Evolutionary conservation across 2,797 vertebrate genomes (phyloP).

Genomic region (Tamandua tetradactyla): DNA sequence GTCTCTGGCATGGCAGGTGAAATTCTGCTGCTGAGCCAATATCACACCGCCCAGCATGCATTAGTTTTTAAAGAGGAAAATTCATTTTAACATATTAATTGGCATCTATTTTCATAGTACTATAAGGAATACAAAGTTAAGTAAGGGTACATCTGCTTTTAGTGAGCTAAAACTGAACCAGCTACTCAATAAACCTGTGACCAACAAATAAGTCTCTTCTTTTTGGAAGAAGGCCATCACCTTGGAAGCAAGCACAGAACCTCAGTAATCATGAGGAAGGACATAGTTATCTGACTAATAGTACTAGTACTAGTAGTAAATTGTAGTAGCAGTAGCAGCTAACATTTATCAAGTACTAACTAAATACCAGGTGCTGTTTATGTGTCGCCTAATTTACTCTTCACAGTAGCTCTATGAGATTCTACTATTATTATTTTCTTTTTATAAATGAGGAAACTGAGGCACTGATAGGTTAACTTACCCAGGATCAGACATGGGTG

Average conservation of each 20-base stretch:
- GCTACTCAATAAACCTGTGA: neutral
- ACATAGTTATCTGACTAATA: neutral
- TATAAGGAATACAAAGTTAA: neutral
- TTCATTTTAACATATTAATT: slow-evolving; percentile 38
- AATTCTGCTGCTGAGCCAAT: too few relatives aligned
- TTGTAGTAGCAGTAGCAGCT: neutral
- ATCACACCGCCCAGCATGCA: too few relatives aligned
- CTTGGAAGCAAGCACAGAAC: neutral
- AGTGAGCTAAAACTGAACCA: neutral
- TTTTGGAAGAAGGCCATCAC: neutral
- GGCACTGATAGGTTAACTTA: slow-evolving; percentile 12
- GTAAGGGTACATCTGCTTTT: neutral
- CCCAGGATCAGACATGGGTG: neutral
- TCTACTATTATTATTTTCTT: neutral
- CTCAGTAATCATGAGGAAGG: neutral
- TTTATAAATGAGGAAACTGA: slow-evolving; percentile 37
- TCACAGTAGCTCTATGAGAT: neutral
- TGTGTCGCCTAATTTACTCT: neutral
- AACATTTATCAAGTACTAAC: neutral
- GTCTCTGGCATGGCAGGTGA: too few relatives aligned
- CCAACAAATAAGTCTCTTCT: neutral
- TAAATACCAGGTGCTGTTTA: neutral
- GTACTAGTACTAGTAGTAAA: neutral
- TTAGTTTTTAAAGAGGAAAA: slow-evolving; percentile 3
- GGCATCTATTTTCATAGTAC: neutral